phyloP scores from a whole-genome alignment of 2,113 vertebrate genomes.

The Cynoglossus semilaevis region DNA sequence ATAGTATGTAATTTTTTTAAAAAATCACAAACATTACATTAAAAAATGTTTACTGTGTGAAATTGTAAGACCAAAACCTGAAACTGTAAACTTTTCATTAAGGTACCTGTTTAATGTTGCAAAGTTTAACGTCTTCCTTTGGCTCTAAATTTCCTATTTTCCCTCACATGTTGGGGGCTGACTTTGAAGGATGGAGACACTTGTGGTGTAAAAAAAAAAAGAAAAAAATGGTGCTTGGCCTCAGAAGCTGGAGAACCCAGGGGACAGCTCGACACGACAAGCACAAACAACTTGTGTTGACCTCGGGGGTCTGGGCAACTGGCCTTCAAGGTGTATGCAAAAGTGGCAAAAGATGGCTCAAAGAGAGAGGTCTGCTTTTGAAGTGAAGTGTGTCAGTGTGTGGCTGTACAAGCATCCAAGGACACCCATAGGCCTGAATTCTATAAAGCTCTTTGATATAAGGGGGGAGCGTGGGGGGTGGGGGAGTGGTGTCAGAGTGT shows the following conservation, averaged over 20 bases:
- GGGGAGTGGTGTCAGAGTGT: slow-evolving; percentile 70
- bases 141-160: slow-evolving; percentile 9
- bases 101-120: not conserved
- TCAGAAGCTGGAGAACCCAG: slow-evolving; percentile 63
- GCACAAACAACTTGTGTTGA: slow-evolving; percentile 75
- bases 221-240: slow-evolving; percentile 31
- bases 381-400: slow-evolving; percentile 63
- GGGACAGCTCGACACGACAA: slow-evolving; percentile 64
- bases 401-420: slow-evolving; percentile 68
- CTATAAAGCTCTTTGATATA: slow-evolving; percentile 78
- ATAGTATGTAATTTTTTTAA: too few species aligned
- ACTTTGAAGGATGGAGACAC: slow-evolving; percentile 59
- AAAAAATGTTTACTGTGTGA: too few species aligned
- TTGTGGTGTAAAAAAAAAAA: slow-evolving; percentile 15
- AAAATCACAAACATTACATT: too few species aligned
- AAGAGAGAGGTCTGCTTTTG: slow-evolving; percentile 71
- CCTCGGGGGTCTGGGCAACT: slow-evolving; percentile 72
- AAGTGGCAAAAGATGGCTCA: slow-evolving; percentile 63
- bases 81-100: slow-evolving; percentile 9
- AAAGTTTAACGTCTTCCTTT: too few species aligned
- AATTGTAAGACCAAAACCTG: too few species aligned
- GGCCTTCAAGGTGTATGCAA: slow-evolving; percentile 78
- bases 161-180: slow-evolving; percentile 55
- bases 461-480: too few species aligned
- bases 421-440: slow-evolving; percentile 80